Conservation (phyloP, 2,797 vertebrate genomes). For the Chelon labrosus region DNA sequence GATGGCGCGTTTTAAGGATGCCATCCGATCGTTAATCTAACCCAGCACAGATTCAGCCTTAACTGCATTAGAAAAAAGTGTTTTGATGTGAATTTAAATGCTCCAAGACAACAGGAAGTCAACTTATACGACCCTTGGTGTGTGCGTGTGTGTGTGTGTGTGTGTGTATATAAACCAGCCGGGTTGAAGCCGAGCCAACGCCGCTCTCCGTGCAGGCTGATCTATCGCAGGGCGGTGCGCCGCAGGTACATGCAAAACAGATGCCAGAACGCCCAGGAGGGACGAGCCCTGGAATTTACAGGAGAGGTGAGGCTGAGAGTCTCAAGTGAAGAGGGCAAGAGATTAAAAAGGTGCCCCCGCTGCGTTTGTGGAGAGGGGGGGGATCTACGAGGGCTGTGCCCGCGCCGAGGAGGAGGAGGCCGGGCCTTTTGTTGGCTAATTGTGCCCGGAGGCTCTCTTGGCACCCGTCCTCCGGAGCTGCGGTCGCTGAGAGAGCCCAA, state of each 20-base stretch:
- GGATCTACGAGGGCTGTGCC: conserved; percentile 71
- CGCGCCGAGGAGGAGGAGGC: conserved; percentile 40
- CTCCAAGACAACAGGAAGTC: conserved; percentile 52
- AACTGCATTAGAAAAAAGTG: conserved; percentile 2
- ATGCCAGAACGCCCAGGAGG: conserved; percentile 54
- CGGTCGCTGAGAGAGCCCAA: conserved; percentile 51
- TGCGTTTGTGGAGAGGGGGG: conserved; percentile 67
- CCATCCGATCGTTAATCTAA: conserved; percentile 33
- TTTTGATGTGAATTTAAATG: conserved; percentile 49
- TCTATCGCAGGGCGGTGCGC: conserved; percentile 20
- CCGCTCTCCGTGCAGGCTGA: conserved; percentile 6
- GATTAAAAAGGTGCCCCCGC: conserved; percentile 70
- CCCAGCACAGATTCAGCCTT: conserved; percentile 27
- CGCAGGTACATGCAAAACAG: conserved; percentile 69
- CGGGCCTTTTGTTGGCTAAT: conserved; percentile 71
- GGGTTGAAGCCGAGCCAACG: conserved; percentile 26
- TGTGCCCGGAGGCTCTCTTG: conserved; percentile 68
- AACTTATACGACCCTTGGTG: conserved; percentile 41
- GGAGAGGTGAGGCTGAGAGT: conserved; percentile 62
- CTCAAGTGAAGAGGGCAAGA: conserved; percentile 55
- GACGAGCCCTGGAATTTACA: conserved; percentile 63
- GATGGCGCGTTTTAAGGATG: too few species aligned
- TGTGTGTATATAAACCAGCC: conserved; percentile 24
- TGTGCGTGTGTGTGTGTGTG: not conserved
- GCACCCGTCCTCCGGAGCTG: conserved; percentile 55